Evolutionary conservation across 2,888 invertebrate genomes (phyloP).

Genomic region (Polydesmus complanatus): DNA sequence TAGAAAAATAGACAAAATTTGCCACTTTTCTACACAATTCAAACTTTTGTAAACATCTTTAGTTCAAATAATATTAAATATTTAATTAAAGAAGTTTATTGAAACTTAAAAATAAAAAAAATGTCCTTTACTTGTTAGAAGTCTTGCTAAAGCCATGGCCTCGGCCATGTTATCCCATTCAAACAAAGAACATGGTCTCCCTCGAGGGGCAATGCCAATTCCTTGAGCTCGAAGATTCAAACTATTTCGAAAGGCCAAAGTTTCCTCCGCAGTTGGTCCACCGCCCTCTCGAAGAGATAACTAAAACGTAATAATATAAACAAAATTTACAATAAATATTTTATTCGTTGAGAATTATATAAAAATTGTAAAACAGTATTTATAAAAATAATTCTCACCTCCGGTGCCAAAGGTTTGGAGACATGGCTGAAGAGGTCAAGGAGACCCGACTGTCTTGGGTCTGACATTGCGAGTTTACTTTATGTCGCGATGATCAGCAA

Average conservation of each 20-base stretch:
- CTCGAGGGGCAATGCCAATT: slow-evolving; percentile 9
- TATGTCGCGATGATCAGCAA: no score
- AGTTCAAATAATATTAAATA: no score
- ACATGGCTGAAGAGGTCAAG: neutral
- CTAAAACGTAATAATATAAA: no score
- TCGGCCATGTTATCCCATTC: slow-evolving; percentile 12
- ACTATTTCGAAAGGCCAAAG: neutral
- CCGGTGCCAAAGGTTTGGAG: neutral
- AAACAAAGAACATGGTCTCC: slow-evolving; percentile 13
- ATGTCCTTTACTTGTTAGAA: slow-evolving; percentile 3
- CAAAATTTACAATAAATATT: neutral
- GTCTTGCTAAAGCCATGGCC: slow-evolving; percentile 1
- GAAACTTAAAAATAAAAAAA: neutral
- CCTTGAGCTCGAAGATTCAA: neutral
- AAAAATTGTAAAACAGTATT: neutral
- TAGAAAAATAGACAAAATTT: neutral
- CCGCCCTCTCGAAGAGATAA: neutral
- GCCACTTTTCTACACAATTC: no score
- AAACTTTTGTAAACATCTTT: no score
- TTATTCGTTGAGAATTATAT: neutral
- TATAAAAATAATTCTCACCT: neutral
- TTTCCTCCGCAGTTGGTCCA: slow-evolving; percentile 6
- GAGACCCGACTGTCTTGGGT: neutral
- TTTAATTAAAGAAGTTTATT: no score
- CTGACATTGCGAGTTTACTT: no score